Conservation (phyloP, 2,113 vertebrate genomes). For the Maccullochella peelii region DNA sequence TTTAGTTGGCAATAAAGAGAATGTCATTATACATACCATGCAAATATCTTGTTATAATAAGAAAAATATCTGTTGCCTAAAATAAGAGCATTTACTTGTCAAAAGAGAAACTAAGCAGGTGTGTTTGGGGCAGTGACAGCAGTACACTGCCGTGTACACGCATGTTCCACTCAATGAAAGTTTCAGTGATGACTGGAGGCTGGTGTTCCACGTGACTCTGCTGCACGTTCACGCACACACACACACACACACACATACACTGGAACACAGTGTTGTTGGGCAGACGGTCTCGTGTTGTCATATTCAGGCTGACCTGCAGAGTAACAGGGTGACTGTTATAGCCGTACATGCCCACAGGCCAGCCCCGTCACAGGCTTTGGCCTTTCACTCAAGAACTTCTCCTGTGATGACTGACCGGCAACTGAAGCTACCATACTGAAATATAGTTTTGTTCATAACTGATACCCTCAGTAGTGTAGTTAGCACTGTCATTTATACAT, state of each 20-base stretch:
- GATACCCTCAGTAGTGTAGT: neutral
- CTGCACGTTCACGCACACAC: conserved; percentile 21
- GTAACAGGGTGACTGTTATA: conserved; percentile 41
- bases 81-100: neutral
- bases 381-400: conserved; percentile 31
- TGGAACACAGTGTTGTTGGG: conserved; percentile 33
- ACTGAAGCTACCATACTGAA: neutral
- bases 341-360: conserved; percentile 16
- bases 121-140: neutral
- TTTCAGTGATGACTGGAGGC: neutral
- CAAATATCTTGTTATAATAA: neutral
- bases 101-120: neutral
- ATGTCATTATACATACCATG: neutral
- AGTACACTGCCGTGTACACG: neutral
- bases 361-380: neutral
- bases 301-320: conserved; percentile 55
- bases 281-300: conserved; percentile 52
- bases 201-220: conserved; percentile 22
- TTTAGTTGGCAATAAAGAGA: no score
- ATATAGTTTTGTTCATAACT: neutral
- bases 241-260: conserved; percentile 13
- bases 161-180: neutral
- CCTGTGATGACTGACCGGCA: neutral
- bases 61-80: neutral
- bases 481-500: neutral